Evolutionary conservation across 2,888 invertebrate species (phyloP).

Genomic region (Drosophila nr. perissopoda): DNA sequence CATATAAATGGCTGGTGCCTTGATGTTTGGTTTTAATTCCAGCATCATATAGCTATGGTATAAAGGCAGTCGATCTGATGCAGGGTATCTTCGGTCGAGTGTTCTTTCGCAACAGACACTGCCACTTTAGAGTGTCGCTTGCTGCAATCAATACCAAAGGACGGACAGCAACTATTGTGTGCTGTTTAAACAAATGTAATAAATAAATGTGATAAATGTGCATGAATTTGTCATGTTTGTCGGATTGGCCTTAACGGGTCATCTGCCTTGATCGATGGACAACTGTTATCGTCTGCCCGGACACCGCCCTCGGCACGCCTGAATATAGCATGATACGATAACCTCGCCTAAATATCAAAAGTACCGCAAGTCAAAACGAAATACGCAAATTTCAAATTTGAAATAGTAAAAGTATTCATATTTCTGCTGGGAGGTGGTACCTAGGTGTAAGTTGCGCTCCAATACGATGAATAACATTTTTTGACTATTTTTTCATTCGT

Average conservation of each 20-base stretch:
- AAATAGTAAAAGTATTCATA: background rate
- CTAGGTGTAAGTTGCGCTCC: background rate
- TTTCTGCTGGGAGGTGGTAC: background rate
- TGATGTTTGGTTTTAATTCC: background rate
- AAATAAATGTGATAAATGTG: conserved; percentile 40
- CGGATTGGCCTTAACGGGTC: conserved; percentile 22
- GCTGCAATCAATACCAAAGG: background rate
- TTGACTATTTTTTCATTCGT: background rate
- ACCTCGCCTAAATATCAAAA: conserved; percentile 1
- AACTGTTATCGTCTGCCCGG: conserved; percentile 23
- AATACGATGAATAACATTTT: background rate
- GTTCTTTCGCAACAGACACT: background rate
- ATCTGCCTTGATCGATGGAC: conserved; percentile 36
- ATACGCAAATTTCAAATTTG: conserved; percentile 1
- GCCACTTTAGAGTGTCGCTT: background rate
- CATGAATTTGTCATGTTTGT: conserved; percentile 52
- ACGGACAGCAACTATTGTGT: background rate
- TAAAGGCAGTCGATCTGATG: background rate
- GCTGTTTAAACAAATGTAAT: background rate
- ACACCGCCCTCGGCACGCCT: background rate
- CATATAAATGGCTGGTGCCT: background rate
- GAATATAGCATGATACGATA: background rate
- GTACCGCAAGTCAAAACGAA: background rate
- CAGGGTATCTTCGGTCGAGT: background rate
- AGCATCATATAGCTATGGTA: background rate